Evolutionary conservation across 2,888 invertebrate species (phyloP).

Genomic region (Gnatocerus cornutus): DNA sequence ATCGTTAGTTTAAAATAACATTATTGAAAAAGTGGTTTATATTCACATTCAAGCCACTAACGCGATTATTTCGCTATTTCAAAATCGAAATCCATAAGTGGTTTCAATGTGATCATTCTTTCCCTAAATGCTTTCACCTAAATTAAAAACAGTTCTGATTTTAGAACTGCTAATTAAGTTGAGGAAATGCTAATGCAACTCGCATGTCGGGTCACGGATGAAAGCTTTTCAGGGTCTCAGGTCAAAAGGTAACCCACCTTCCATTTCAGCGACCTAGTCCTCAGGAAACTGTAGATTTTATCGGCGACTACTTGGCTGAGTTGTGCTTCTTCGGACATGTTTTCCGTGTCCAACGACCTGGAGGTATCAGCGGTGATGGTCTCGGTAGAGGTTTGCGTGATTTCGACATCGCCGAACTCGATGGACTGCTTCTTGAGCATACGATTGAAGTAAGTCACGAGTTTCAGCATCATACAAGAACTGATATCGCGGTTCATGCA

Average conservation of each 20-base stretch:
- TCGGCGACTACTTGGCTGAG: slow-evolving; percentile 79
- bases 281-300: slow-evolving; percentile 84
- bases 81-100: too few relatives aligned
- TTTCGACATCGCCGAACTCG: slow-evolving; percentile 84
- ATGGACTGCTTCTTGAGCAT: slow-evolving; percentile 86
- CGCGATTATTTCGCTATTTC: too few relatives aligned
- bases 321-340: slow-evolving; percentile 74
- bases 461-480: slow-evolving; percentile 87
- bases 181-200: slow-evolving; percentile 1
- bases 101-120: too few relatives aligned
- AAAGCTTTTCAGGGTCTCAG: slow-evolving; percentile 12
- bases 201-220: slow-evolving; percentile 19
- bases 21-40: too few relatives aligned
- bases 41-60: too few relatives aligned
- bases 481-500: slow-evolving; percentile 85
- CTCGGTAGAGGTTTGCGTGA: slow-evolving; percentile 76
- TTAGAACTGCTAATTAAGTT: too few relatives aligned
- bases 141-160: too few relatives aligned
- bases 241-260: slow-evolving; percentile 68
- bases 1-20: background rate
- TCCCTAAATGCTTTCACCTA: too few relatives aligned
- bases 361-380: slow-evolving; percentile 71
- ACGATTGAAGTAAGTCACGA: slow-evolving; percentile 87
- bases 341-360: slow-evolving; percentile 67
- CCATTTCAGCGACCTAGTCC: slow-evolving; percentile 85